These are phyloP conservation scores for Pachliopta kotzebuea DNA, from an alignment of 2,888 invertebrate species.

Conservation along the genomic window DNA sequence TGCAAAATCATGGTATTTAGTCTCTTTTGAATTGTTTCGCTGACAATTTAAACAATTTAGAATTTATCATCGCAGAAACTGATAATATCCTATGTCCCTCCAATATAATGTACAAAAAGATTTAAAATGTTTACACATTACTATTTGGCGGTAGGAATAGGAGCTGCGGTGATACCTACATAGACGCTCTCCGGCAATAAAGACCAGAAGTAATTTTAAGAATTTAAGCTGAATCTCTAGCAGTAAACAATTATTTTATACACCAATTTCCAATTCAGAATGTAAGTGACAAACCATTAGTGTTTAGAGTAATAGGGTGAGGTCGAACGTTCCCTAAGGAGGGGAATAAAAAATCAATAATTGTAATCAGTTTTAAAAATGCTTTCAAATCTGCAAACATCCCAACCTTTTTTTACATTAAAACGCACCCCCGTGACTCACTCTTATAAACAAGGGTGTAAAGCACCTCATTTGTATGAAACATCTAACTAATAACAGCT, in stretches of 20 bases:
- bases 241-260: neutral
- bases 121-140: too few relatives aligned
- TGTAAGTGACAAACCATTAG: conserved; percentile 30
- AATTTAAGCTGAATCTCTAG: neutral
- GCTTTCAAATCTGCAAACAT: conserved; percentile 41
- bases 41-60: too few relatives aligned
- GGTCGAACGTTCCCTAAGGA: conserved; percentile 28
- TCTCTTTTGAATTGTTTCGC: too few relatives aligned
- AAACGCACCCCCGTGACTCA: conserved; percentile 22
- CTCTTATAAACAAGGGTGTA: conserved; percentile 8
- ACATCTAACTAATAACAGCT: neutral
- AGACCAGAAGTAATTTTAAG: too few relatives aligned
- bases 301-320: conserved; percentile 33
- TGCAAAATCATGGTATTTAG: too few relatives aligned
- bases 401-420: conserved; percentile 28
- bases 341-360: conserved; percentile 43
- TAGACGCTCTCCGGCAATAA: too few relatives aligned
- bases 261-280: neutral
- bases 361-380: conserved; percentile 35
- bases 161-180: too few relatives aligned
- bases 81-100: too few relatives aligned
- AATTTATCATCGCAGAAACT: too few relatives aligned
- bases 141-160: too few relatives aligned
- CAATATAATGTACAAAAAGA: too few relatives aligned
- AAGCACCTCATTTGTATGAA: neutral